phyloP scores from a whole-genome alignment of 2,888 invertebrate species.

The Zootermopsis nevadensis region DNA sequence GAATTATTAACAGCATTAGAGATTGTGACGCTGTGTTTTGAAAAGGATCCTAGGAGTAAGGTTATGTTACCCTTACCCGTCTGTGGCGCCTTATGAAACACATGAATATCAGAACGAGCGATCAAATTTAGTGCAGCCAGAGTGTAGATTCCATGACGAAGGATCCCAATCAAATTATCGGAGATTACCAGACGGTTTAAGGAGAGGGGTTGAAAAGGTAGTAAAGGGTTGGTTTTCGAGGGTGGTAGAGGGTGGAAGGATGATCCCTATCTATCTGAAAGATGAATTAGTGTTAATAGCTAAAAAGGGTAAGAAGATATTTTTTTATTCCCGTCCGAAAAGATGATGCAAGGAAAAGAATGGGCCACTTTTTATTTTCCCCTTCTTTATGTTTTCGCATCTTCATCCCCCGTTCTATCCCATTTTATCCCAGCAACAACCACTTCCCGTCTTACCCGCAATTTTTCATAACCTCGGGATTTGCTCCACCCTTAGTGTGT shows the following conservation, averaged over 20 bases:
- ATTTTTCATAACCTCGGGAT: constrained; percentile 15
- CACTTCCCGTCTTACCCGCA: neutral
- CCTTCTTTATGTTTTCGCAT: constrained; percentile 9
- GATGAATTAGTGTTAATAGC: constrained; percentile 52
- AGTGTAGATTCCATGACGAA: constrained; percentile 15
- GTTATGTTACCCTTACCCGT: too few species aligned
- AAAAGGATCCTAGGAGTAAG: too few species aligned
- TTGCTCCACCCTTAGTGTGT: constrained; percentile 5
- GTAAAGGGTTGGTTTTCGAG: constrained; percentile 33
- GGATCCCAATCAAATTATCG: constrained; percentile 51
- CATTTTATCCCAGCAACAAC: constrained; percentile 7
- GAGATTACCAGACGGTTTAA: constrained; percentile 49
- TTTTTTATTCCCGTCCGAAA: constrained; percentile 6
- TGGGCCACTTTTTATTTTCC: neutral
- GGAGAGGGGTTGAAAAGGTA: constrained; percentile 36
- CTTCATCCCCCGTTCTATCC: constrained; percentile 19
- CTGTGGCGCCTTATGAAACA: too few species aligned
- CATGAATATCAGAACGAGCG: neutral
- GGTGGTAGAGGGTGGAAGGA: constrained; percentile 43
- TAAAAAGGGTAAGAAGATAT: constrained; percentile 37
- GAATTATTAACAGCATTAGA: too few species aligned
- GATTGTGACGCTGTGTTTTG: too few species aligned
- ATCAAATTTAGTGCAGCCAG: constrained; percentile 24
- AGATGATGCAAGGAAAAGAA: constrained; percentile 20
- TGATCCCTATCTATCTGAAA: constrained; percentile 45